Conservation (phyloP, 1,140 invertebrate genomes). For the Subanguina moxae region DNA sequence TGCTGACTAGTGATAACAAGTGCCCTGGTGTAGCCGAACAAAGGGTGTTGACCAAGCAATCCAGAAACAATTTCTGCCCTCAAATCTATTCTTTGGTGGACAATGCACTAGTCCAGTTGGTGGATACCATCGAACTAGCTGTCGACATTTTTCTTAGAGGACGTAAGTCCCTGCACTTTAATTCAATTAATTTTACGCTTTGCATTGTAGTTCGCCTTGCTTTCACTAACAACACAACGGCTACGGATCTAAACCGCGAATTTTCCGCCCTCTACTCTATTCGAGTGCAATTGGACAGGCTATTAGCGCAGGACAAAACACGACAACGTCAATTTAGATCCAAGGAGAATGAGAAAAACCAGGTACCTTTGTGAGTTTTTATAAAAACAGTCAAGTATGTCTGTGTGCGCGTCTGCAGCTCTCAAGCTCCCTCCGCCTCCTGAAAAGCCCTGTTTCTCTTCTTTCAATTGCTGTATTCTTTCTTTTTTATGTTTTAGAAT, state of each 20-base stretch:
- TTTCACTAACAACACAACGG: neutral
- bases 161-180: neutral
- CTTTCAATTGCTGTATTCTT: no score
- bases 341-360: no score
- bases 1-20: neutral
- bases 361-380: no score
- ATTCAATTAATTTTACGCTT: neutral
- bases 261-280: constrained; percentile 23
- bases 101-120: constrained; percentile 7
- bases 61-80: neutral
- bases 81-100: neutral
- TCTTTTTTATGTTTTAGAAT: no score
- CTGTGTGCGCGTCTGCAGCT: no score
- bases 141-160: constrained; percentile 13
- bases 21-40: neutral
- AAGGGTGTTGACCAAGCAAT: neutral
- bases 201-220: neutral
- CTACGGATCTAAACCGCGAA: constrained; percentile 13
- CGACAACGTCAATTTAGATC: neutral
- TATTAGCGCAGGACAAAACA: constrained; percentile 11
- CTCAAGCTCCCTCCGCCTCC: no score
- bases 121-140: constrained; percentile 3
- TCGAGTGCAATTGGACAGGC: constrained; percentile 23
- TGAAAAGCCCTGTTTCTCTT: no score
- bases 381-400: no score